Base-by-base conservation (phyloP, 1,140 invertebrate species). In the Druon quercuslanigerum region DNA sequence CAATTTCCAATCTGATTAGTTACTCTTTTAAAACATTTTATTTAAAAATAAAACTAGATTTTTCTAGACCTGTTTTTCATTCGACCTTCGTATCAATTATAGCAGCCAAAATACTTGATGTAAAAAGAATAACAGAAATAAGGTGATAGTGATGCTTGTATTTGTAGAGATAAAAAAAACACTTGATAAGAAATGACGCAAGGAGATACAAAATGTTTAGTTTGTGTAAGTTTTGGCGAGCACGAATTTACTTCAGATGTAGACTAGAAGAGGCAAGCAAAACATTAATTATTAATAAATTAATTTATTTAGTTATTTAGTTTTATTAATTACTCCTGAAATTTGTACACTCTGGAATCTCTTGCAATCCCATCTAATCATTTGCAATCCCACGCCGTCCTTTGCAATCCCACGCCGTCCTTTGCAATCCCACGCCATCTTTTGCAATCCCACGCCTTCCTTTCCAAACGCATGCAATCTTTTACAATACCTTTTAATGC, bases 61-160 rank as follows among this genome's bases (percentile, higher is more conserved):
- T 33, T 14, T 7, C 14, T 5, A 66, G 25, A 66, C 46, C 60
- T 66, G 60, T 33, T 66, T 66, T 66, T 40, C 25, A n/a, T 66
- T 40, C n/a, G 60, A 66, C 60, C 33, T 66, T 40, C 60, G 60
- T 6, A 6, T 40, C 14, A 33, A 66, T 66, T 16, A 66, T 66
- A 66, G 60, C 60, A 40, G 40, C 25, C 60, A 66, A 66, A 66
- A 66, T 66, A 66, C 60, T 66, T 40, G 33, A 66, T 66, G 46
- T 46, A 46, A 17, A 46, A 66, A 66, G 25, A 66, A 46, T 66
- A 40, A 66, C 33, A 66, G 60, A 16, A 66, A 66, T 66, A 33
- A 33, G 8, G 16, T 66, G 60, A 66, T 66, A 66, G 60, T 14
- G 40, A 11, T 66, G 25, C 60, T 40, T 66, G 60, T 66, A 20